A percentile compares a stretch with the other conserved stretches of the same genome.
These are phyloP conservation scores for Noctua janthina DNA, from an alignment of 2,888 invertebrate species.

Conservation along the genomic window DNA sequence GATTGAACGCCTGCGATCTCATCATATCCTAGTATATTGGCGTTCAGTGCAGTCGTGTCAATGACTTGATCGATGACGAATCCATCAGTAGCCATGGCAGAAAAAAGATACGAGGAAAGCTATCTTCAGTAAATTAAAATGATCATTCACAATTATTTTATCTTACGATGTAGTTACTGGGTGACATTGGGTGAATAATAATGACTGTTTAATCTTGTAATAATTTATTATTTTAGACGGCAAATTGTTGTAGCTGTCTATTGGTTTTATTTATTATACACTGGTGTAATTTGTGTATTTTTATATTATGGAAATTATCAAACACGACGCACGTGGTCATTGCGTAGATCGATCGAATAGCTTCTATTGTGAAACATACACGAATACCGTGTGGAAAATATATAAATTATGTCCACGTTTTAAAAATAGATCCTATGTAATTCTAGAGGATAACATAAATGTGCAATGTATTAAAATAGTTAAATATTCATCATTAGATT, in stretches of 20 bases:
- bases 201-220: slow-evolving; percentile 32
- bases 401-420: background rate
- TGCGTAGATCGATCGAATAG: slow-evolving; percentile 24
- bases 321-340: slow-evolving; percentile 18
- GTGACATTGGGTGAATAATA: slow-evolving; percentile 54
- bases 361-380: slow-evolving; percentile 24
- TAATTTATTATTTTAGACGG: slow-evolving; percentile 37
- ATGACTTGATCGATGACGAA: slow-evolving; percentile 88
- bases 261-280: slow-evolving; percentile 33
- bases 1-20: slow-evolving; percentile 84
- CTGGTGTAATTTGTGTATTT: slow-evolving; percentile 13
- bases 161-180: slow-evolving; percentile 32
- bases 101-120: slow-evolving; percentile 66
- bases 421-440: slow-evolving; percentile 24
- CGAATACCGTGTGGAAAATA: slow-evolving; percentile 18
- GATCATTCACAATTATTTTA: slow-evolving; percentile 49
- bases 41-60: slow-evolving; percentile 86
- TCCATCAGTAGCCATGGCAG: slow-evolving; percentile 67
- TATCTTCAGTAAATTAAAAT: slow-evolving; percentile 61
- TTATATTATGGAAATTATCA: slow-evolving; percentile 4
- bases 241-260: slow-evolving; percentile 33
- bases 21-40: slow-evolving; percentile 86
- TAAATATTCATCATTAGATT: slow-evolving; percentile 21
- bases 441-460: background rate
- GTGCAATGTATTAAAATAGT: slow-evolving; percentile 2